Base-by-base conservation (phyloP, 92 coral and sea anemone species). In the Palythoa caribaeorum region DNA sequence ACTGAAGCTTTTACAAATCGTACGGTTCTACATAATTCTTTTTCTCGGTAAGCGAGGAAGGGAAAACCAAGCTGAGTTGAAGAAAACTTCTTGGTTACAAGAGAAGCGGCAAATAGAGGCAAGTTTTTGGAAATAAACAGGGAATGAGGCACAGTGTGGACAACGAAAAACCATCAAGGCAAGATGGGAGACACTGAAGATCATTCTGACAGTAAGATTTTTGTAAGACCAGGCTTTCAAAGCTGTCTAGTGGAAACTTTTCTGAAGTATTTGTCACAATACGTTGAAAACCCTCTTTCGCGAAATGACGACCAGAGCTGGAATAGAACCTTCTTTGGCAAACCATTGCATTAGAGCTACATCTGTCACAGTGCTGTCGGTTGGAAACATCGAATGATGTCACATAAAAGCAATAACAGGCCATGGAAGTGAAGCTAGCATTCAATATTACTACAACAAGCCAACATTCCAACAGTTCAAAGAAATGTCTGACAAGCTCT, bases 261-360 rank as follows among this genome's bases (percentile, higher is more conserved):
- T 21, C 66, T 77, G 51, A 79, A 78, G 40, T 87, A 69, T 55
- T 62, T 87, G 94, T 38, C 83, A 91, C 63, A 88, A 73, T 40
- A 77, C 84, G 13, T 87, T 88, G 19, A 83, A 88, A 28, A 91
- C 87, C 44, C 81, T 83, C 84, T 79, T 91, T 5, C 76, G 86
- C 57, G 20, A 39, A 65, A 91, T 88, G 89, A 83, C 86, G 17
- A 51, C 90, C 83, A 88, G 91, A 88, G 83, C 94, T n/a, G 87
- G 91, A 36, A 88, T 83, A 76, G 14, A 60, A 3, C 92, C 90
- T 13, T 40, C 85, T 60, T 38, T 68, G 20, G 78, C 48, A 36
- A 92, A 80, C 53, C 90, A 92, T 88, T 89, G 87, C 11, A 81
- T 89, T 52, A 86, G 94, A 65, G 92, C 91, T 8, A 86, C 90